Percentiles rank a stretch among this genome's conserved stretches.
These are phyloP conservation scores for Picathartes gymnocephalus DNA, from an alignment of 2,113 vertebrate species.

Conservation along the genomic window DNA sequence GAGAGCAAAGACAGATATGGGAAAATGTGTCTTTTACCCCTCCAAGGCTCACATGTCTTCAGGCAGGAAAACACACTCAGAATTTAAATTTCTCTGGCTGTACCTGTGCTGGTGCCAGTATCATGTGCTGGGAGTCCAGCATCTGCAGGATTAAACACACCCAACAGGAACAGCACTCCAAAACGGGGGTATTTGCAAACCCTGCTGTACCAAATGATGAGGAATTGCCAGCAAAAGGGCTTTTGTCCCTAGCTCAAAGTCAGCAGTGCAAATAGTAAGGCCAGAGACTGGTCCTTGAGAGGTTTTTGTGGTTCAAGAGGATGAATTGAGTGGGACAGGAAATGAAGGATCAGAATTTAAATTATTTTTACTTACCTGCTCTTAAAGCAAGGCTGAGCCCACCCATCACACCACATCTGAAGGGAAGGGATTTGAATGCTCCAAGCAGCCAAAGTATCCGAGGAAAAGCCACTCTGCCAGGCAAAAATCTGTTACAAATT, in stretches of 20 bases:
- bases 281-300: neutral
- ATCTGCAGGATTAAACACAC: neutral
- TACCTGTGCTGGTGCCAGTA: neutral
- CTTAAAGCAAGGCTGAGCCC: neutral
- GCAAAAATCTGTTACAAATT: neutral
- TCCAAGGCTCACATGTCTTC: neutral
- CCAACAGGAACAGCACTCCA: neutral
- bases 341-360: neutral
- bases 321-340: accelerated
- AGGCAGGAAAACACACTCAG: neutral
- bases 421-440: neutral
- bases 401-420: accelerated
- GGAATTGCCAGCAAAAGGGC: neutral
- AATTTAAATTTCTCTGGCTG: neutral
- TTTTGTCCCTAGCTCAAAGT: neutral
- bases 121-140: neutral
- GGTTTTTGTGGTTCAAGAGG: neutral
- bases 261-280: neutral
- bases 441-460: accelerated
- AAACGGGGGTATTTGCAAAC: neutral
- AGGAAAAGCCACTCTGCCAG: neutral
- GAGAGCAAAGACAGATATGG: neutral
- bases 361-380: neutral
- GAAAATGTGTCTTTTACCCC: neutral
- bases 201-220: accelerated